Evolutionary conservation across 1,140 invertebrate species (phyloP), one percentile per base, ranked within the genome.

Genomic region (Drosophila sproati): DNA sequence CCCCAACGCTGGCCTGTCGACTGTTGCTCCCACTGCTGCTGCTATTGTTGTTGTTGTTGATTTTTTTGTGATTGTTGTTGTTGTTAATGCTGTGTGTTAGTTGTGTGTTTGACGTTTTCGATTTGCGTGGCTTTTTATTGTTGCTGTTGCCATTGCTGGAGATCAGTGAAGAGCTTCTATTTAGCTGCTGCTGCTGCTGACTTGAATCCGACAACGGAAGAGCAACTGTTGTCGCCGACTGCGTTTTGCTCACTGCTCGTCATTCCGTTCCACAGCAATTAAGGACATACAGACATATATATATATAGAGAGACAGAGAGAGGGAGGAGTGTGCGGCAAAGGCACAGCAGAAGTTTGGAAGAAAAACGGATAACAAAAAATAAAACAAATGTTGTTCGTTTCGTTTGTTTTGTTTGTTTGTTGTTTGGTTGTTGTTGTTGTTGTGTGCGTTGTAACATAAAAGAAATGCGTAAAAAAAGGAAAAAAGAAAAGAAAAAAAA

Each of bases 121-220:
- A 78, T 60, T 83, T 88, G 51, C 83, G 80, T 54, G 78, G 52
- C 67, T 76, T 81, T 61, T 85, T 91, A 62, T 64, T 60, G 85
- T 70, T 56, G 85, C 74, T 73, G 73, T 80, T 82, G 57, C 59
- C 50, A 28, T 39, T 77, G 68, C 70, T 77, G 77, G 83, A 87
- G 83, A 87, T 87, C 83, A 78, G 35, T 88, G 77, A 74, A 62
- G 67, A 62, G 72, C 69, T 7, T 8, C 7, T 79, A 67, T 78
- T 66, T 52, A 20, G 77, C 51, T 76, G 66, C 56, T 69, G 69
- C 43, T 29, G 72, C 63, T 68, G 68, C 59, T 80, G 85, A 66
- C 68, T 61, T 73, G 74, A 62, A 72, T 82, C 81, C 31, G 60
- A 61, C 72, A 62, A 71, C 57, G 57, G 63, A 51, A 37, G 69